Conservation (phyloP, 2,113 vertebrate genomes). For the Thamnophis sirtalis region DNA sequence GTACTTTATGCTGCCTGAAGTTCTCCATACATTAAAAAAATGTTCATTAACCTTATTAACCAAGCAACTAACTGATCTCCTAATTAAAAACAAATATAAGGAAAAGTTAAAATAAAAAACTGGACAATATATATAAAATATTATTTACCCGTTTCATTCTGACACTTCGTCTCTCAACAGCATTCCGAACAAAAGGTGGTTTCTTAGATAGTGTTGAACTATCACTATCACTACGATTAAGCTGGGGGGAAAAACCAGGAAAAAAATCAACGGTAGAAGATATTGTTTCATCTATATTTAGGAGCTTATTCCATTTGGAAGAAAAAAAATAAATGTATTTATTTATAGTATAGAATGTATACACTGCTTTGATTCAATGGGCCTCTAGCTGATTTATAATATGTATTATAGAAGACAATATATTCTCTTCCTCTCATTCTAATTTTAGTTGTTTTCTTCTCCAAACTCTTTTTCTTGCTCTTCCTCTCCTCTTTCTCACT, state of each 20-base stretch:
- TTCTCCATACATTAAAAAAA: not conserved
- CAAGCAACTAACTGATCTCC: not conserved
- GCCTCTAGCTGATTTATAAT: not conserved
- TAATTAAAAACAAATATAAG: not conserved
- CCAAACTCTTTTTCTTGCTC: no score
- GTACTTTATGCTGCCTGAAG: not conserved
- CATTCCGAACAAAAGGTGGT: slow-evolving; percentile 90
- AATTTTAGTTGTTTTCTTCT: not conserved
- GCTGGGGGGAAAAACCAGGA: slow-evolving; percentile 63
- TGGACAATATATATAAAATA: not conserved
- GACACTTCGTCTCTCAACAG: slow-evolving; percentile 90
- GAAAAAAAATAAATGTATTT: not conserved
- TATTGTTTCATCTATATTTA: not conserved
- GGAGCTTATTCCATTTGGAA: not conserved
- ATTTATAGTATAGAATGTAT: not conserved
- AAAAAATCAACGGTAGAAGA: not conserved
- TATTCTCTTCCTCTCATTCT: not conserved
- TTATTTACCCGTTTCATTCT: slow-evolving; percentile 88
- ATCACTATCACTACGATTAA: slow-evolving; percentile 97
- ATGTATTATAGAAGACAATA: not conserved
- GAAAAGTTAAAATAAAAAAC: not conserved
- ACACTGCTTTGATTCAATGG: not conserved
- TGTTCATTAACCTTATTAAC: not conserved
- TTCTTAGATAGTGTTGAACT: slow-evolving; percentile 95
- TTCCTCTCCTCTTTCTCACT: no score